phyloP scores from a whole-genome alignment of 2,888 invertebrate genomes.

The Pocota personata region DNA sequence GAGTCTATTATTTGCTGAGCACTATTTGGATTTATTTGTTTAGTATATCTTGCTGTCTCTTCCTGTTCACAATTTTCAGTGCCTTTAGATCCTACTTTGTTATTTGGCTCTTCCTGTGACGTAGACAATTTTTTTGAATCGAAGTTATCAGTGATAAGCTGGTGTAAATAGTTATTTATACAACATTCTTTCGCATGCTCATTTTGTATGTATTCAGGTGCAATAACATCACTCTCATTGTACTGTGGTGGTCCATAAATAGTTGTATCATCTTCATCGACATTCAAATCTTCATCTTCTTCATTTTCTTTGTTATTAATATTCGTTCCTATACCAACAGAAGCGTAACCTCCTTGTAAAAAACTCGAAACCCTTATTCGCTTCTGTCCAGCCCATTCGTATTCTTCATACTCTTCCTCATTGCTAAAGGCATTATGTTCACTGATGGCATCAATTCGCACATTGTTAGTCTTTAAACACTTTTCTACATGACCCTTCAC shows the following conservation, averaged over 20 bases:
- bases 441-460: slow-evolving; percentile 78
- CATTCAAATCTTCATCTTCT: slow-evolving; percentile 90
- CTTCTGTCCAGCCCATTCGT: slow-evolving; percentile 96
- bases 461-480: slow-evolving; percentile 84
- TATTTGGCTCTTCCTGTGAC: slow-evolving; percentile 49
- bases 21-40: slow-evolving; percentile 18
- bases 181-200: slow-evolving; percentile 80
- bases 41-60: not conserved
- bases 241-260: slow-evolving; percentile 94
- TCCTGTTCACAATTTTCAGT: slow-evolving; percentile 45
- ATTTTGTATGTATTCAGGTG: slow-evolving; percentile 82
- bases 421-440: slow-evolving; percentile 89
- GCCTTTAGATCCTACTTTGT: slow-evolving; percentile 4
- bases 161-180: slow-evolving; percentile 80
- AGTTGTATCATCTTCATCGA: slow-evolving; percentile 93
- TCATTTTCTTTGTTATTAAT: slow-evolving; percentile 80
- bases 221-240: slow-evolving; percentile 88
- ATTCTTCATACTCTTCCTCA: slow-evolving; percentile 89
- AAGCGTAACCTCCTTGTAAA: slow-evolving; percentile 87
- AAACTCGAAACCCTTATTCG: slow-evolving; percentile 89
- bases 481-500: slow-evolving; percentile 89
- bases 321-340: slow-evolving; percentile 82
- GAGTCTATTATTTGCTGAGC: slow-evolving; percentile 86
- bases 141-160: slow-evolving; percentile 77
- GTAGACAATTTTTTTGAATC: slow-evolving; percentile 10